These are phyloP conservation scores for Incurvaria masculella DNA, from an alignment of 2,888 invertebrate genomes.

Conservation along the genomic window DNA sequence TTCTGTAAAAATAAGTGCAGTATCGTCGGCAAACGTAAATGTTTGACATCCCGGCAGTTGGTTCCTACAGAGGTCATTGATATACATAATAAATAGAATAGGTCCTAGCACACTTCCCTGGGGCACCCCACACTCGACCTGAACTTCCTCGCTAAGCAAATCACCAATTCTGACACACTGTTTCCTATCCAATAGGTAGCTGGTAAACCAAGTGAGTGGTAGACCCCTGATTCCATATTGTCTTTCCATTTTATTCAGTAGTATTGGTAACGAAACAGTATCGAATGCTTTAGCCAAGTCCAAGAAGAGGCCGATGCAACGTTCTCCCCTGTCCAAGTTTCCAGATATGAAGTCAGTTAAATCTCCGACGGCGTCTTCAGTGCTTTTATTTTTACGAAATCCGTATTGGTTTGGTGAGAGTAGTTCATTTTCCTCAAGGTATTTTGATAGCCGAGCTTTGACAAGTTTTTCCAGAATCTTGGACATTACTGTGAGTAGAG, in stretches of 20 bases:
- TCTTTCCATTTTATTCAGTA: slow-evolving; percentile 1
- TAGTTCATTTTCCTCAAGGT: background rate
- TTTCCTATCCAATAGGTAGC: no score
- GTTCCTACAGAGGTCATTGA: background rate
- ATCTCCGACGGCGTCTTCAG: slow-evolving; percentile 2
- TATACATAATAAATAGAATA: background rate
- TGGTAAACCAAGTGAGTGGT: background rate
- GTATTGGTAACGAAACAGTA: background rate
- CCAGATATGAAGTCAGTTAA: background rate
- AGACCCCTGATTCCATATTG: slow-evolving; percentile 3
- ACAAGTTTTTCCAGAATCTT: slow-evolving; percentile 3
- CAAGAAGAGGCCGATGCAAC: background rate
- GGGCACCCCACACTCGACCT: background rate
- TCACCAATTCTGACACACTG: no score
- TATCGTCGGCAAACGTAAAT: background rate
- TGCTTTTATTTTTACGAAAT: background rate
- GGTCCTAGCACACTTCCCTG: background rate
- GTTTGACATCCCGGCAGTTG: background rate
- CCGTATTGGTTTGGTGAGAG: background rate
- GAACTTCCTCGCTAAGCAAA: no score
- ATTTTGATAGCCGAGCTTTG: slow-evolving; percentile 1
- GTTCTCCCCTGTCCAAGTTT: background rate
- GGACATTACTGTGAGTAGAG: slow-evolving; percentile 1
- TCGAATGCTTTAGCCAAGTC: background rate
- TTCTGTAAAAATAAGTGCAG: background rate